A percentile compares a stretch with the other conserved stretches of the same genome.
These are phyloP conservation scores for Phanerotoma sp. DNA, from an alignment of 2,888 invertebrate genomes.

Conservation along the genomic window DNA sequence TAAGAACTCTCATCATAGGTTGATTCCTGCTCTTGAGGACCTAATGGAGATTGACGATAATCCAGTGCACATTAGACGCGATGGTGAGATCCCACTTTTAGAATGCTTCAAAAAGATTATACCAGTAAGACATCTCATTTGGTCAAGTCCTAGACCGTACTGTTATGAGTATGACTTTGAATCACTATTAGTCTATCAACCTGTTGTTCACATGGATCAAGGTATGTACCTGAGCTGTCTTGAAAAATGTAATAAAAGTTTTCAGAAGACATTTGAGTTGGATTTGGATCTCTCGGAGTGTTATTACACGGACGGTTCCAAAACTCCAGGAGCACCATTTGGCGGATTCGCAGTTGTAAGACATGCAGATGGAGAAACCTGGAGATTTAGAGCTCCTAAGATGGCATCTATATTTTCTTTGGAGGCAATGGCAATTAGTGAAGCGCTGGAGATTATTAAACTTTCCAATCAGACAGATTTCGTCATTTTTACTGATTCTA, in stretches of 20 bases:
- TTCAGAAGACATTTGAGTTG: neutral
- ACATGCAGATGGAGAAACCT: neutral
- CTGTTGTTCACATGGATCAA: neutral
- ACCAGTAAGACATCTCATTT: neutral
- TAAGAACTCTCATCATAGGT: no score
- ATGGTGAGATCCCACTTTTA: no score
- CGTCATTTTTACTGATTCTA: constrained; percentile 7
- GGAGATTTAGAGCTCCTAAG: neutral
- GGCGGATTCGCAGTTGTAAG: neutral
- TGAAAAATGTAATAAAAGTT: neutral
- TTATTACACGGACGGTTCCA: neutral
- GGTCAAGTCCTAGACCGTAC: neutral
- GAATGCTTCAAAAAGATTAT: no score
- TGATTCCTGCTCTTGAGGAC: no score
- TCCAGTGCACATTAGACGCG: no score
- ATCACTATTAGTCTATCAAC: neutral
- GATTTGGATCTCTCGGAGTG: neutral
- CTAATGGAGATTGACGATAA: no score
- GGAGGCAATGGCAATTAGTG: neutral
- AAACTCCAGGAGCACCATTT: neutral
- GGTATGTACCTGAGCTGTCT: neutral
- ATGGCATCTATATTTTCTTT: neutral
- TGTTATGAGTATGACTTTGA: neutral
- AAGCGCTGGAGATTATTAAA: neutral
- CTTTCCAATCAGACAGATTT: neutral